Base-by-base conservation (phyloP, 1,140 invertebrate genomes). In the Penaeus chinensis region DNA sequence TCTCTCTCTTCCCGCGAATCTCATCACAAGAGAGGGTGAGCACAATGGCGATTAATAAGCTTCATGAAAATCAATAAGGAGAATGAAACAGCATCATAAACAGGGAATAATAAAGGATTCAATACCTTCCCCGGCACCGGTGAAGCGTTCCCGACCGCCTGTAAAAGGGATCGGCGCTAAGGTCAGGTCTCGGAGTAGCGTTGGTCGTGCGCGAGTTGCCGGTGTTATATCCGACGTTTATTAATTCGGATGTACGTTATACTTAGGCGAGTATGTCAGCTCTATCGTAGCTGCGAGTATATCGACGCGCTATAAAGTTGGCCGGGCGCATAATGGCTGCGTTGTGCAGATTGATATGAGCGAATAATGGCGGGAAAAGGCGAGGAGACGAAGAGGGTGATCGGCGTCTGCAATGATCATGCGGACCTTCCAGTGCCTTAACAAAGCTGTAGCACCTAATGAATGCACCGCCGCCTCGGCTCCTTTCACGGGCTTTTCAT, bases 71-170 rank as follows among this genome's bases (percentile, higher is more conserved):
- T 63, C 27, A 24, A 63, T 18, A 37, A 24, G 27, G 62, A n/a
- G n/a, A 79, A 81, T 27, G 24, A 24, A 63, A 62, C 62, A 27
- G 60, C 79, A 82, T 82, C 80, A 63, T 82, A 82, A 82, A 82
- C 24, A 63, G 13, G 22, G 18, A 22, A 19, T 37, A 32, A 81
- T 81, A 65, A 62, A 65, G 80, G 80, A 82, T 82, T 37, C 80
- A 65, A 65, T 82, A 74, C 71, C 71, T 32, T 74, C 71, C 71
- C 66, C 66, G 32, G 18, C 19, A n/a, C 66, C 66, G 66, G 66
- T 13, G 66, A 54, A 54, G 54, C 54, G 54, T 54, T 54, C 54
- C 11, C 54, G 54, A 54, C 54, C 54, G 54, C 54, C 54, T 54
- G 54, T 54, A 54, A 54, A 54, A 54, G 54, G 54, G 54, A 54